Evolutionary conservation across 2,113 vertebrate species (phyloP).

Genomic region (Copsychus sechellarum): DNA sequence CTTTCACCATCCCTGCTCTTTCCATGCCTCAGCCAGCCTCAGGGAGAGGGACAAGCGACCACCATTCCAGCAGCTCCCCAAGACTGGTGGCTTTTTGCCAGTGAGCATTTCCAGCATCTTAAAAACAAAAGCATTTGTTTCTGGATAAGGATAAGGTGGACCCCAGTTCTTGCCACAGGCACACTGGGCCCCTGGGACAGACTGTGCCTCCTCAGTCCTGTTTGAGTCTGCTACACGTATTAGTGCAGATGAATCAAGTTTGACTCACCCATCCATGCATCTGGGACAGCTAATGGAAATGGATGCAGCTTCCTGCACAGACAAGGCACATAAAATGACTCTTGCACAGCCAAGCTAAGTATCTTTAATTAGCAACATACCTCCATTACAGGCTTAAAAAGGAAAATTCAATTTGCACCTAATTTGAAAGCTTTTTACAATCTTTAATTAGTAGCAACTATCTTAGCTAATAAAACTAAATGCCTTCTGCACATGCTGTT

Average conservation of each 20-base stretch:
- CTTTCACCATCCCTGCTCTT: not conserved
- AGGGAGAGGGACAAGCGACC: not conserved
- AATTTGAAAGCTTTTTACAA: not conserved
- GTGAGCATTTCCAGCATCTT: not conserved
- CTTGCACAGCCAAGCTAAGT: not conserved
- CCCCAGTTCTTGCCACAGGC: not conserved
- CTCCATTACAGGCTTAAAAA: not conserved
- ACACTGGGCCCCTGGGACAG: not conserved
- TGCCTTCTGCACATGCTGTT: not conserved
- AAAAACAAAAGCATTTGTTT: not conserved
- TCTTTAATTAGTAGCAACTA: constrained; percentile 28
- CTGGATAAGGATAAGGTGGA: not conserved
- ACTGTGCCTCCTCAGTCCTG: not conserved
- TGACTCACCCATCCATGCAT: not conserved
- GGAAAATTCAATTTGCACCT: not conserved
- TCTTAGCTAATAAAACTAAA: not conserved
- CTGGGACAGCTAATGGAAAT: not conserved
- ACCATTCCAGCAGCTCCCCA: not conserved
- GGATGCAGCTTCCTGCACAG: not conserved
- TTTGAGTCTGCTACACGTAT: not conserved
- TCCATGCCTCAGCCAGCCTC: not conserved
- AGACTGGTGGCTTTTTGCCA: not conserved
- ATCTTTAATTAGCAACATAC: not conserved
- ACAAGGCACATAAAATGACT: not conserved
- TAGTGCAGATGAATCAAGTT: accelerated